Conservation (phyloP, 1,140 invertebrate genomes). For the Stegodyphus dumicola region DNA sequence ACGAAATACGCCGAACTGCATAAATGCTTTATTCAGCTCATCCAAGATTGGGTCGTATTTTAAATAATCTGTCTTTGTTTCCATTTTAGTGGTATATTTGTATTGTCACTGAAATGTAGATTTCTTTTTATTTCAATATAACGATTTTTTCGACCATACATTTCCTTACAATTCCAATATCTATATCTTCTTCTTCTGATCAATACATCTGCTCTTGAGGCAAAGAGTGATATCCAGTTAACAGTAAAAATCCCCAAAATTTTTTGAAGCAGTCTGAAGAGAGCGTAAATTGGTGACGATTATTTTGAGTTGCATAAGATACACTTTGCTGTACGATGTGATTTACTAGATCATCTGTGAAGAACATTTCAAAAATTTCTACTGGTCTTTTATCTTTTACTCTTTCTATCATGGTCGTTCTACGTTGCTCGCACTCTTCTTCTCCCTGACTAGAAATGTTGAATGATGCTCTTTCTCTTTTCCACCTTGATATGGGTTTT, state of each 20-base stretch:
- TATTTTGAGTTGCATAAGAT: constrained; percentile 38
- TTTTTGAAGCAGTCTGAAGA: constrained; percentile 36
- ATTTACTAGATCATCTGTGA: constrained; percentile 36
- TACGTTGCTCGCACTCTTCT: constrained; percentile 38
- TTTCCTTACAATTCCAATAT: constrained; percentile 38
- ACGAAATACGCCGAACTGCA: constrained; percentile 36
- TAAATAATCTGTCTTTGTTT: no score
- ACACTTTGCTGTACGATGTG: constrained; percentile 39
- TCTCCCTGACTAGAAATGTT: constrained; percentile 39
- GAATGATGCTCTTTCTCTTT: constrained; percentile 39
- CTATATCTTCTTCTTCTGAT: constrained; percentile 38
- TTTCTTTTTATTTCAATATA: no score
- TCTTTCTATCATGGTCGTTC: constrained; percentile 37
- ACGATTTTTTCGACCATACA: no score
- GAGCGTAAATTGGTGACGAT: constrained; percentile 39
- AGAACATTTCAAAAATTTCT: constrained; percentile 39
- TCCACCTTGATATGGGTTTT: constrained; percentile 39
- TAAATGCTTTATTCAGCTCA: constrained; percentile 40
- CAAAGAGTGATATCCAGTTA: constrained; percentile 33
- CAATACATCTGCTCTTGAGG: constrained; percentile 39
- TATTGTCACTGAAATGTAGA: no score
- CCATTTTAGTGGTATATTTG: no score
- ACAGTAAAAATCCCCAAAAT: constrained; percentile 33
- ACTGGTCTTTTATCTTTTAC: constrained; percentile 40
- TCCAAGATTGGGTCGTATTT: constrained; percentile 20